Evolutionary conservation across 2,888 invertebrate genomes (phyloP), one percentile per base, ranked within the genome.

Genomic region (Netelia fuscicornis): DNA sequence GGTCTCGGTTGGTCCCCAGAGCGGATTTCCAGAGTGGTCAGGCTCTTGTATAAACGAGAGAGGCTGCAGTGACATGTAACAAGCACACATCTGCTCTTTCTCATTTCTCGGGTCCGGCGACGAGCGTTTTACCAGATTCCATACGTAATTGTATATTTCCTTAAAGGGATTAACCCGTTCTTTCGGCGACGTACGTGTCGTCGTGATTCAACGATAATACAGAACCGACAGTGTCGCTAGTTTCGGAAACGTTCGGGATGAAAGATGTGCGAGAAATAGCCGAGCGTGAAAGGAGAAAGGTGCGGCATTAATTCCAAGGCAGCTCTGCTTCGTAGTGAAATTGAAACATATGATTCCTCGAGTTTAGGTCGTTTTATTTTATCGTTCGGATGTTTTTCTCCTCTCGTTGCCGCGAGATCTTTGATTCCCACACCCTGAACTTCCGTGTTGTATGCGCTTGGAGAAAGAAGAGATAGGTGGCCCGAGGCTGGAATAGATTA

Each of bases 111-210:
- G 8, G 8, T 17, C 20, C 56, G 72, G 42, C 72, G 65, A 30
- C 68, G 25, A 70, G 25, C 76, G 44, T 64, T 77, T 76, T 48
- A 60, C 60, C 48, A 56, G 68, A 68, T 83, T 83, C 62, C 72
- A 17, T 62, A n/a, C 52, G 17, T 58, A 60, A 83, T 72, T 83
- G 37, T 68, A 58, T 68, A n/a, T 72, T 83, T 68, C 78, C 78
- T 74, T 74, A 62, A 74, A 71, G 30, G 70, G 58, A 37, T 20
- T 54, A 72, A 68, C 42, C 25, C 37, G 37, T 37, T 37, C 37
- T 37, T 37, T 37, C 37, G 37, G 10, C 17, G 48, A 20, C 30
- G 58, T 67, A 60, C 23, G 13, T 62, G 78, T 62, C 74, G 74
- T 54, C 42, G 81, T 67, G 75, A 81, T 68, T 60, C 48, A 54